These are phyloP conservation scores for Chrysaora quinquecirrha DNA, from an alignment of 30 jellyfish, hydroid and myxozoan genomes.

Conservation along the genomic window DNA sequence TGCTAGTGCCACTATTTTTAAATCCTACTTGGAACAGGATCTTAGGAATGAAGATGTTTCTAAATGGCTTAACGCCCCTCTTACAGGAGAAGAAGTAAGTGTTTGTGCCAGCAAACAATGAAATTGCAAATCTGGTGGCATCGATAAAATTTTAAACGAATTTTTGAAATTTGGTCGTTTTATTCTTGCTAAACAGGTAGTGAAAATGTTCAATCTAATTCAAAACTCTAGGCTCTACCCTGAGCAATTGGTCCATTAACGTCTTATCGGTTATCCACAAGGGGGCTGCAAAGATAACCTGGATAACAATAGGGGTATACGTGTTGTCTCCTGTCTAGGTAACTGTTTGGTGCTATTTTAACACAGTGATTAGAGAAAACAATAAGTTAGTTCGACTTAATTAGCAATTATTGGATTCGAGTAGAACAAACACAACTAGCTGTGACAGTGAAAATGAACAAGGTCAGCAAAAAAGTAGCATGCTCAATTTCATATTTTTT, in stretches of 20 bases:
- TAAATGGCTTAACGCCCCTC: background rate
- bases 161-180: background rate
- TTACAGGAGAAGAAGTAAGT: background rate
- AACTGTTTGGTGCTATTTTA: too few species aligned
- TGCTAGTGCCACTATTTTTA: background rate
- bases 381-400: background rate
- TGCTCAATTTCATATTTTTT: too few species aligned
- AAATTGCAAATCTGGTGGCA: background rate
- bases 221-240: background rate
- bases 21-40: background rate
- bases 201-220: background rate
- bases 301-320: background rate
- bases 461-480: too few species aligned
- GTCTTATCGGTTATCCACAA: background rate
- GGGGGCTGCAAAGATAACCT: background rate
- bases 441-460: too few species aligned
- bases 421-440: too few species aligned
- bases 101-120: background rate
- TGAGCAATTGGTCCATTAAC: background rate
- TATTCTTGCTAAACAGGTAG: background rate
- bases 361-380: background rate
- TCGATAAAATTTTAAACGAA: background rate
- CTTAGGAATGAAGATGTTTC: background rate
- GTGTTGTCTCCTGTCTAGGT: background rate
- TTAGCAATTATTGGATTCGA: background rate